Evolutionary conservation across 2,113 vertebrate genomes (phyloP), one percentile per base, ranked within the genome.

Genomic region (Coryphaenoides rupestris): DNA sequence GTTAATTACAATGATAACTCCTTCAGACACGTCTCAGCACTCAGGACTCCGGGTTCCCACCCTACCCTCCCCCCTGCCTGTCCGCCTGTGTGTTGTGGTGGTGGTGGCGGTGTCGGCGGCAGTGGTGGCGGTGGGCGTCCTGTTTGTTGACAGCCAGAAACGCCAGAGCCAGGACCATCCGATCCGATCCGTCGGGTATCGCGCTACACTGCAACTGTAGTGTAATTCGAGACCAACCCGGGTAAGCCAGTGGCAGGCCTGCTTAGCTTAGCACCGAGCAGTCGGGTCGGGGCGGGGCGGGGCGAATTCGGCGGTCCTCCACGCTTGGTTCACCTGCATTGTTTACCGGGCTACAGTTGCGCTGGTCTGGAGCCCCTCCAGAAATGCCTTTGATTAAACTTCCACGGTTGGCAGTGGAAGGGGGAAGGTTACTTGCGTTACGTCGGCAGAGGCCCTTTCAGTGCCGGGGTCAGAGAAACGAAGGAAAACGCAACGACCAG

Each of bases 171-270:
- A 58, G 77, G 59, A 55, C 3, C 68, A 86, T 82, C 69, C 28
- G 75, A 85, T 84, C 75, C 3, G n/a, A 19, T 10, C 24, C 14
- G 9, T n/a, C n/a, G n/a, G n/a, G n/a, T 68, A 74, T 82, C 75
- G 0, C 50, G 52, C 68, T 40, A 70, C 68, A 69, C 45, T 77
- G 82, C 84, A 82, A 68, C 73, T 56, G 65, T 56, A 49, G 75
- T 70, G 79, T 83, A 83, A 86, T 88, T 82, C 60, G 75, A 86
- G 59, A 65, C 60, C 4, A n/a, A n/a, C n/a, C n/a, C n/a, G n/a
- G n/a, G n/a, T n/a, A n/a, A n/a, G 2, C 33, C 33, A 7, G 28
- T 5, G 1, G 15, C 19, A 23, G 19, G 56, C 16, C 1, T n/a
- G 0, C 55, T 66, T 19, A 0, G 40, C 12, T 62, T 58, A 60